Percentiles rank a stretch among this genome's conserved stretches.
Evolutionary conservation across 1,140 invertebrate genomes (phyloP).

Genomic region (Plutomurus gul): DNA sequence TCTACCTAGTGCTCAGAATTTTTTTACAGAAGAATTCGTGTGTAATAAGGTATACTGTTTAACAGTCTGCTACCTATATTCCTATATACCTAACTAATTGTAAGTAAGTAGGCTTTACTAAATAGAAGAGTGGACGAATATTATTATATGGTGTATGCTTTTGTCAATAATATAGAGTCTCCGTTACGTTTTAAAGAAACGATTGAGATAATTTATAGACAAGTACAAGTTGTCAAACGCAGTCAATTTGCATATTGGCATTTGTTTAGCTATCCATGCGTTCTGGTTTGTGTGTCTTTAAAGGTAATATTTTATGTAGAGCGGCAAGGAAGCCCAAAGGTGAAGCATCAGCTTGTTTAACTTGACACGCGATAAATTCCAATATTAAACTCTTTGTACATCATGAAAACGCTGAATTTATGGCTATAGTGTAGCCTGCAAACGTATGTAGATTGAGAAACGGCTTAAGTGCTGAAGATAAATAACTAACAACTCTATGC

Average conservation of each 20-base stretch:
- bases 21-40: no score
- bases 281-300: slow-evolving; percentile 24
- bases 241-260: slow-evolving; percentile 23
- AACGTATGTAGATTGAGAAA: neutral
- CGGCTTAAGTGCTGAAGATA: neutral
- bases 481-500: no score
- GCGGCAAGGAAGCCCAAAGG: slow-evolving; percentile 22
- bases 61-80: neutral
- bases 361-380: slow-evolving; percentile 23
- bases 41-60: neutral
- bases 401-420: neutral
- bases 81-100: neutral
- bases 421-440: neutral
- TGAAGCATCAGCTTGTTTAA: slow-evolving; percentile 20
- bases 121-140: no score
- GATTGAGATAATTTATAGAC: slow-evolving; percentile 26
- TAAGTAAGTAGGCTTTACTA: no score
- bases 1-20: no score
- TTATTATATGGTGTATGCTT: neutral
- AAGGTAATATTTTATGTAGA: slow-evolving; percentile 25
- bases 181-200: neutral
- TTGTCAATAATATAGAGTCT: neutral
- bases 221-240: slow-evolving; percentile 17
- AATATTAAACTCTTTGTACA: slow-evolving; percentile 17
- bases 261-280: slow-evolving; percentile 8